Percentiles rank a stretch among this genome's conserved stretches.
Evolutionary conservation across 2,113 vertebrate species (phyloP).

Genomic region (Podocnemis expansa): DNA sequence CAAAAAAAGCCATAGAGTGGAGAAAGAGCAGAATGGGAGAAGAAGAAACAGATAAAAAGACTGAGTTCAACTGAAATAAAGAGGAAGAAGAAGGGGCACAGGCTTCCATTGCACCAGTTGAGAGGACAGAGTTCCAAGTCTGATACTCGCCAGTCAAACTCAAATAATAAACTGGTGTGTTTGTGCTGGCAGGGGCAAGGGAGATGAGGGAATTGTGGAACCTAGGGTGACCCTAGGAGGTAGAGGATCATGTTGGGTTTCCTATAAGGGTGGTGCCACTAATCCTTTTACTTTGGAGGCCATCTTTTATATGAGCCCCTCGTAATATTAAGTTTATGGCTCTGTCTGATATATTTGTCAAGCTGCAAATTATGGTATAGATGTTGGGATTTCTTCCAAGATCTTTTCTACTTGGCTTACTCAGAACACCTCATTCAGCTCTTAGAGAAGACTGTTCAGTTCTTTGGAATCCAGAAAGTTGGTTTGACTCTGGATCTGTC

Average conservation of each 20-base stretch:
- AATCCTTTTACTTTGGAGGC: not conserved
- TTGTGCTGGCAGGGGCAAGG: not conserved
- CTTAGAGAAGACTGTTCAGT: not conserved
- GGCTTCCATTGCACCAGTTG: not conserved
- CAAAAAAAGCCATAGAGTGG: no score
- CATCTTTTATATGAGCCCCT: not conserved
- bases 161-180: not conserved
- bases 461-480: not conserved
- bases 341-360: not conserved
- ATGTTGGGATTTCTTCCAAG: not conserved
- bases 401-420: not conserved
- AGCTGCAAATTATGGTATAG: not conserved
- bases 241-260: not conserved
- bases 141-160: not conserved
- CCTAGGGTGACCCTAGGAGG: not conserved
- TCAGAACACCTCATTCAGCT: not conserved
- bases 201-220: not conserved
- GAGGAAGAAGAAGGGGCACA: not conserved
- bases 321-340: not conserved
- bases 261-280: not conserved
- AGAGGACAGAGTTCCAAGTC: rapidly evolving
- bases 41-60: not conserved
- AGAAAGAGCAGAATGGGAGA: not conserved
- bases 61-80: not conserved
- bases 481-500: not conserved